Base-by-base conservation (phyloP, 1,140 invertebrate species). In the Mylabris phalerata region DNA sequence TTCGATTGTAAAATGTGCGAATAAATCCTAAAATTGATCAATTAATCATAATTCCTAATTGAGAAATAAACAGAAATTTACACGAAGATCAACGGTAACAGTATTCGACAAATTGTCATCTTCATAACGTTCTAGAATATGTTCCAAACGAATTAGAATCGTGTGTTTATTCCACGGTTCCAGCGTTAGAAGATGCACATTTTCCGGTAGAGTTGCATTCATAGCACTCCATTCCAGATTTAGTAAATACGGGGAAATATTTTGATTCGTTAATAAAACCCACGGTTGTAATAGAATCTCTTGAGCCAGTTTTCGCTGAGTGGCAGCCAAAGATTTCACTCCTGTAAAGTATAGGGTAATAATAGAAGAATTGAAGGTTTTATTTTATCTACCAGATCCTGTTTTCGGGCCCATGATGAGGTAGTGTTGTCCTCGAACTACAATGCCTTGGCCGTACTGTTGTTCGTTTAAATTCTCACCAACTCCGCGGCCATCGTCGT, bases 171-270 rank as follows among this genome's bases (percentile, higher is more conserved):
- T 75, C 9, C 84, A 84, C 41, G 83, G 81, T 67, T 89, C 86
- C 32, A 90, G 67, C 9, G 87, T 89, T 27, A 92, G 68, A 27
- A 92, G 70, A 61, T 88, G 82, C 4, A 90, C 77, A 71, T 88
- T 87, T 13, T 68, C 55, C 7, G 87, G 87, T 2, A 92, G 64
- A 7, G 64, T 26, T 25, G 55, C 58, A 0, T 68, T 73, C 32
- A 83, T 55, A 9, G 73, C 76, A 27, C 73, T 72, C 66, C 72
- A 77, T 78, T 82, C 64, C 4, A 39, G 1, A n/a, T 48, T 48
- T 32, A 44, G 54, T 7, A 59, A 43, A n/a, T 46, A 24, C 48
- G 48, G 27, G 5, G 41, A 40, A 13, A 55, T 32, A 5, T 47
- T 39, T 40, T 55, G 43, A 24, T 46, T 41, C 10, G 52, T 55